Evolutionary conservation across 2,113 vertebrate genomes (phyloP).

Genomic region (Scomber scombrus): DNA sequence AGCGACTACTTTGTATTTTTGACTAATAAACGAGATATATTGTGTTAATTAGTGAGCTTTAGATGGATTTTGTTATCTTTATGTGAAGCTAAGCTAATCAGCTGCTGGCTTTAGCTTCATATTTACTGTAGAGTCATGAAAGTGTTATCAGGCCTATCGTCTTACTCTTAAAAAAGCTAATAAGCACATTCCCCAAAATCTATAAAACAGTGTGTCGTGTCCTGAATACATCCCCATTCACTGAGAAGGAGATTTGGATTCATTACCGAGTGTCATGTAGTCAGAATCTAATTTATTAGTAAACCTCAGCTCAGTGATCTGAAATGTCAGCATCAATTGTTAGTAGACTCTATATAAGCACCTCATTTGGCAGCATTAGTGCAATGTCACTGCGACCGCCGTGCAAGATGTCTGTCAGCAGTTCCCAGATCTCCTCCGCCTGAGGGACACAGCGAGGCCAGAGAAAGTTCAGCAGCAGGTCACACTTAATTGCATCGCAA

Average conservation of each 20-base stretch:
- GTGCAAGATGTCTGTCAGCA: slow-evolving; percentile 29
- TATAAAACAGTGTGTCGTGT: too few species aligned
- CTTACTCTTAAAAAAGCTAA: too few species aligned
- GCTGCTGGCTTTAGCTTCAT: too few species aligned
- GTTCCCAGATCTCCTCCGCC: slow-evolving; percentile 17
- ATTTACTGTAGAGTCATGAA: too few species aligned
- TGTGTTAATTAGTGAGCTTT: too few species aligned
- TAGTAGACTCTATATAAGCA: background rate
- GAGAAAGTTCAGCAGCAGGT: slow-evolving; percentile 52
- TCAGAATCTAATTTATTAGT: slow-evolving; percentile 16
- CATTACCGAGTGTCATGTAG: background rate
- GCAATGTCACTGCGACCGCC: slow-evolving; percentile 21
- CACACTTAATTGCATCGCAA: slow-evolving; percentile 53
- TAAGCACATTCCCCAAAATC: too few species aligned
- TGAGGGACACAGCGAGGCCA: slow-evolving; percentile 46
- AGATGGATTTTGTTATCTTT: too few species aligned
- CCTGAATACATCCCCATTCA: background rate
- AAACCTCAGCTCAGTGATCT: background rate
- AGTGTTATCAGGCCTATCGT: too few species aligned
- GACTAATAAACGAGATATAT: too few species aligned
- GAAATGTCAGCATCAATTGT: slow-evolving; percentile 22
- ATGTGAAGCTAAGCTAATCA: too few species aligned
- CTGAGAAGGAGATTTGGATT: background rate
- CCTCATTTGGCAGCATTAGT: slow-evolving; percentile 11
- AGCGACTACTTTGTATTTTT: too few species aligned